These are phyloP conservation scores for Halcyon badia DNA, from an alignment of 2,797 vertebrate species.

Conservation along the genomic window DNA sequence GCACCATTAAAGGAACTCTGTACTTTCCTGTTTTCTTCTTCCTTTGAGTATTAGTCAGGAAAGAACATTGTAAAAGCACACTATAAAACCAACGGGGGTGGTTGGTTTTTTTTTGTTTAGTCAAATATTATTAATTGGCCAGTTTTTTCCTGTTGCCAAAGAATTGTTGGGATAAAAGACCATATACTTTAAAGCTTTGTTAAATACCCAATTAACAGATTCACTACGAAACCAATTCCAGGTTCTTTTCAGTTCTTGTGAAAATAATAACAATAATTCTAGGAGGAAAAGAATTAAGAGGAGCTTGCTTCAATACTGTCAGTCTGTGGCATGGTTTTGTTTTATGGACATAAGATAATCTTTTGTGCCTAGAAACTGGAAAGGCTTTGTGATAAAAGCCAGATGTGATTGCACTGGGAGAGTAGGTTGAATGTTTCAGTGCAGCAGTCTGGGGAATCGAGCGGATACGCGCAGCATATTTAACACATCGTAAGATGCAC, in stretches of 20 bases:
- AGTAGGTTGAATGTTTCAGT: constrained; percentile 15
- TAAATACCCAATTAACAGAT: neutral
- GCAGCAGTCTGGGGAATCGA: neutral
- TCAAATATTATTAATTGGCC: constrained; percentile 7
- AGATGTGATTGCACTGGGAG: constrained; percentile 23
- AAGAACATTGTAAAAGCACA: neutral
- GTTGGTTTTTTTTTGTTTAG: neutral
- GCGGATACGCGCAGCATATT: neutral
- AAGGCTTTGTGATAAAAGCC: constrained; percentile 47
- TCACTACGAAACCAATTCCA: neutral
- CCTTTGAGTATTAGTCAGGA: neutral
- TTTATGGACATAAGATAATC: constrained; percentile 5
- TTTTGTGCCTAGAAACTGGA: constrained; percentile 46
- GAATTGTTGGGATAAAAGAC: constrained; percentile 1
- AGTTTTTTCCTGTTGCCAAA: constrained; percentile 17
- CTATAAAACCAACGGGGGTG: neutral
- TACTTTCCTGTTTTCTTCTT: neutral
- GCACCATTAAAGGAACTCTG: neutral
- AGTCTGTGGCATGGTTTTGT: constrained; percentile 7
- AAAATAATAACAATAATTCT: constrained; percentile 15
- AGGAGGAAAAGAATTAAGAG: constrained; percentile 1
- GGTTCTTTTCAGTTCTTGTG: neutral
- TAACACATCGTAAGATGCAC: constrained; percentile 34
- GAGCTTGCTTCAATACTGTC: neutral
- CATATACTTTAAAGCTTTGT: neutral